These are phyloP conservation scores for Syncerus caffer DNA, from an alignment of 2,797 vertebrate species.

Conservation along the genomic window DNA sequence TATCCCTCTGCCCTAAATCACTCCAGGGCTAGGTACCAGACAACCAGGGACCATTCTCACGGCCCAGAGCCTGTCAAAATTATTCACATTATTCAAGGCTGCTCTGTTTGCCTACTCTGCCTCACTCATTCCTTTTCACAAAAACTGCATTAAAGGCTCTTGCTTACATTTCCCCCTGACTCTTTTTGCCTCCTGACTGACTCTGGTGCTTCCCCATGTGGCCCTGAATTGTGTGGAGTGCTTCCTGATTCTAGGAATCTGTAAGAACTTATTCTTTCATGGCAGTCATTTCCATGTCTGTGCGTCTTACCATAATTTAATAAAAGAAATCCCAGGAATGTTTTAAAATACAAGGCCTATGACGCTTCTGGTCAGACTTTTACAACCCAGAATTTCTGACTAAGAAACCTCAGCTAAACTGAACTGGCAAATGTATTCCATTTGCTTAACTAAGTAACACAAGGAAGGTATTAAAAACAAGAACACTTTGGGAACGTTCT, in stretches of 20 bases:
- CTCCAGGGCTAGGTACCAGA: not conserved
- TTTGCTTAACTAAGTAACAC: not conserved
- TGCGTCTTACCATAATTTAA: not conserved
- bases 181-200: not conserved
- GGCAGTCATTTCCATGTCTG: not conserved
- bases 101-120: not conserved
- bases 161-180: not conserved
- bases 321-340: not conserved
- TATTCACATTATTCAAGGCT: not conserved
- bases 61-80: not conserved
- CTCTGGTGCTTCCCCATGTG: too few species aligned
- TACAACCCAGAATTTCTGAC: not conserved
- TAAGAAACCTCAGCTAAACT: not conserved
- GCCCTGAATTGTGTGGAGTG: not conserved
- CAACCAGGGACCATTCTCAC: not conserved
- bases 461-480: not conserved
- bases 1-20: not conserved
- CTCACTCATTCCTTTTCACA: not conserved
- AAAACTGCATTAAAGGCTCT: not conserved
- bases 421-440: not conserved
- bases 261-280: not conserved
- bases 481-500: not conserved
- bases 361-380: not conserved
- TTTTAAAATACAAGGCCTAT: not conserved
- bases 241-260: not conserved